Evolutionary conservation across 2,113 vertebrate genomes (phyloP).

Genomic region (Casuarius casuarius): DNA sequence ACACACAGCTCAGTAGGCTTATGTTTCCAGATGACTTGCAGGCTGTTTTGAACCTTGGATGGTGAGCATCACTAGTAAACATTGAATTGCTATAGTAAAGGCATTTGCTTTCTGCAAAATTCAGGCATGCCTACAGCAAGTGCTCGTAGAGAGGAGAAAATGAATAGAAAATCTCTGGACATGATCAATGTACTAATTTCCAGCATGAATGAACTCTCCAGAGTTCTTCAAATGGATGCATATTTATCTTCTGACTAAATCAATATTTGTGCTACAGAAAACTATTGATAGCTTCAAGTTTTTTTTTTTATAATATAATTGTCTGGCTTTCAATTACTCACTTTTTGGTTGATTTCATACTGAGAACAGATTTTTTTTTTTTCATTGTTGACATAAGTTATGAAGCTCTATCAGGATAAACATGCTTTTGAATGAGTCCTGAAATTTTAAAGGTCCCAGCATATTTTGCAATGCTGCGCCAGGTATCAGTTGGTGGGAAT

Average conservation of each 20-base stretch:
- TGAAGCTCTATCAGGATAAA: neutral
- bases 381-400: neutral
- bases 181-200: constrained; percentile 37
- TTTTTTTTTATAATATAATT: constrained; percentile 5
- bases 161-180: neutral
- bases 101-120: neutral
- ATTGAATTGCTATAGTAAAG: neutral
- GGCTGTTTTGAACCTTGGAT: neutral
- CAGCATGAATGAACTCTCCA: constrained; percentile 5
- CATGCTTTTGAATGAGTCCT: neutral
- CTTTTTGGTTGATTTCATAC: neutral
- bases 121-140: neutral
- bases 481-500: neutral
- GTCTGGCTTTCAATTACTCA: neutral
- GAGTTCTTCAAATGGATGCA: neutral
- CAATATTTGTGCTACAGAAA: neutral
- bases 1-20: neutral
- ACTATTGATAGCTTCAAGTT: neutral
- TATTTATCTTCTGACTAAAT: constrained; percentile 29
- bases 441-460: neutral
- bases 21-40: neutral
- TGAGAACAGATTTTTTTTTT: neutral
- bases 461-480: neutral
- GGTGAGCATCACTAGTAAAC: neutral
- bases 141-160: neutral